Conservation (phyloP, 30 jellyfish, hydroid and myxozoan species). For the Chrysaora quinquecirrha region DNA sequence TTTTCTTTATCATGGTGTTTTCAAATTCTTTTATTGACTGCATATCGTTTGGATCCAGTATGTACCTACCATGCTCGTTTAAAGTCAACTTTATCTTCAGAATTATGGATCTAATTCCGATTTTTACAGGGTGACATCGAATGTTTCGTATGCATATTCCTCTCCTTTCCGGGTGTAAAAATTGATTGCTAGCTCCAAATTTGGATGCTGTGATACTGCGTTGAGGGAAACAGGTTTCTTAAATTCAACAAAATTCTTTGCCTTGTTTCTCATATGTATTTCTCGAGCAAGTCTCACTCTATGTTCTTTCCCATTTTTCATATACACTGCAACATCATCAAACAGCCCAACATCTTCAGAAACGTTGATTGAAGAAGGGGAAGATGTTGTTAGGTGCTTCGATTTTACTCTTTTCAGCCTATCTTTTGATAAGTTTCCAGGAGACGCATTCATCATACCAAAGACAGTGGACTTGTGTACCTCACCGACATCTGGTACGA, state of each 20-base stretch:
- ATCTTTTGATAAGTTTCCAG: not conserved
- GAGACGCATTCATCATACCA: slow-evolving; percentile 3
- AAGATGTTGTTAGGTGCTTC: not conserved
- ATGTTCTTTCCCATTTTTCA: no score
- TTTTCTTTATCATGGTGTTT: slow-evolving; percentile 3
- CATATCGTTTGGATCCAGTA: not conserved
- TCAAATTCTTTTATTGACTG: not conserved
- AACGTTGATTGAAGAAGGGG: not conserved
- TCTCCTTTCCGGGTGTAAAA: not conserved
- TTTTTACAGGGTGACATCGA: not conserved
- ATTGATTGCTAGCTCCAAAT: slow-evolving; percentile 1
- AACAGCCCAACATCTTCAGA: not conserved
- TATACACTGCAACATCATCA: not conserved
- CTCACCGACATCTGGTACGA: slow-evolving; percentile 21
- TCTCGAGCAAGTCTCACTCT: no score
- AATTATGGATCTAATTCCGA: not conserved
- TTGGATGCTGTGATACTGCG: not conserved
- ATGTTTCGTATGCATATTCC: slow-evolving; percentile 9
- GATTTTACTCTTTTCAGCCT: slow-evolving; percentile 20
- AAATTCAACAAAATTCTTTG: not conserved
- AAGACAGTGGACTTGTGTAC: slow-evolving; percentile 31
- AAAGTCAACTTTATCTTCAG: not conserved
- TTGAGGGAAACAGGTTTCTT: slow-evolving; percentile 1
- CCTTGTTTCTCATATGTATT: no score
- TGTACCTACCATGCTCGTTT: not conserved